phyloP scores from a whole-genome alignment of 2,888 invertebrate genomes.

The Tenodera sinensis region DNA sequence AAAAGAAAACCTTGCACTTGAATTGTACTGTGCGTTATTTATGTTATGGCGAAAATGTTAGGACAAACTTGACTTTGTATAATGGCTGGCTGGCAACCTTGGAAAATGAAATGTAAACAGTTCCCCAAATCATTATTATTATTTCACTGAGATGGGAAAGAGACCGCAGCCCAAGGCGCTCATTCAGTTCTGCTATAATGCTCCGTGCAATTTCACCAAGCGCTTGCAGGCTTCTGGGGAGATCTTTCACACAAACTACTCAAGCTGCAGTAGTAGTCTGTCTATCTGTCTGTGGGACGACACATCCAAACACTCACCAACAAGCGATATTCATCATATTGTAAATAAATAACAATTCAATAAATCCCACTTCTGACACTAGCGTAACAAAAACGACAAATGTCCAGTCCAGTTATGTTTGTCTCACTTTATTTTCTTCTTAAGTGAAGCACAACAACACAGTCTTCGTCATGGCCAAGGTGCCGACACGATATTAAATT shows the following conservation, averaged over 20 bases:
- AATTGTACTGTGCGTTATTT: background rate
- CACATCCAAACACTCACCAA: too few relatives aligned
- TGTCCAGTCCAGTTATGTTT: too few relatives aligned
- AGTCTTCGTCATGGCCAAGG: too few relatives aligned
- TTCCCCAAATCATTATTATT: background rate
- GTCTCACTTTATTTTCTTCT: too few relatives aligned
- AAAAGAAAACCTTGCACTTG: background rate
- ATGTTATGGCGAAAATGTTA: background rate
- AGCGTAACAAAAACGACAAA: too few relatives aligned
- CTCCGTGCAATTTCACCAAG: background rate
- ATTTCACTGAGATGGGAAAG: background rate
- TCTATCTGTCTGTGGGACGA: background rate
- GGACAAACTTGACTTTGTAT: background rate
- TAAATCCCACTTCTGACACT: too few relatives aligned
- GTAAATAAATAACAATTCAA: too few relatives aligned
- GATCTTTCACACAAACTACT: background rate
- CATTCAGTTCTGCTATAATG: background rate
- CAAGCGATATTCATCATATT: too few relatives aligned
- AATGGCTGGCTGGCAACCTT: background rate
- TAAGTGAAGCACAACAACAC: too few relatives aligned
- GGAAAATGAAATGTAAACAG: background rate
- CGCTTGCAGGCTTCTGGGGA: background rate
- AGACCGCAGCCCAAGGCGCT: background rate
- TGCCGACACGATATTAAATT: too few relatives aligned
- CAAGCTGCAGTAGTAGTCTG: background rate